These are phyloP conservation scores for Mythimna pallens DNA, from an alignment of 2,888 invertebrate genomes.

Conservation along the genomic window DNA sequence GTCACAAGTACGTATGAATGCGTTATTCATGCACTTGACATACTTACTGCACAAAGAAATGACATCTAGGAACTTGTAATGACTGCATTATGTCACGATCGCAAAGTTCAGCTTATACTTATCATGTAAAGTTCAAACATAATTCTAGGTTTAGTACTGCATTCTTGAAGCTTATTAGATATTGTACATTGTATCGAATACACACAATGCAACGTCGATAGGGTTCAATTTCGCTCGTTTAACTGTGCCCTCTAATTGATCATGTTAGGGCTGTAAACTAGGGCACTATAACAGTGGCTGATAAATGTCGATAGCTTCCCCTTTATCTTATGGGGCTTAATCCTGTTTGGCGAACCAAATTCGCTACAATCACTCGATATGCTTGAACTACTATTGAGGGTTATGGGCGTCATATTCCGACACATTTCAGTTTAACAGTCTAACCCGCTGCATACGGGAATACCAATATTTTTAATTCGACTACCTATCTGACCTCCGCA, in stretches of 20 bases:
- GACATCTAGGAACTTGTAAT: slow-evolving; percentile 64
- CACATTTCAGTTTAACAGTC: background rate
- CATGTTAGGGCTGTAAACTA: slow-evolving; percentile 28
- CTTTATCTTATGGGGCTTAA: slow-evolving; percentile 35
- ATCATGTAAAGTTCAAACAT: slow-evolving; percentile 58
- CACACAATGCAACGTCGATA: slow-evolving; percentile 8
- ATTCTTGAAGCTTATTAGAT: slow-evolving; percentile 37
- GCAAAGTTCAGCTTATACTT: slow-evolving; percentile 51
- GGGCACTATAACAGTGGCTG: slow-evolving; percentile 26
- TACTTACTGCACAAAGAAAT: slow-evolving; percentile 66
- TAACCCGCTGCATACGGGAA: background rate
- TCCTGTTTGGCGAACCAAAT: slow-evolving; percentile 30
- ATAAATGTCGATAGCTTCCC: slow-evolving; percentile 33
- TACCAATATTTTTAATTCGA: background rate
- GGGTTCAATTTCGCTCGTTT: slow-evolving; percentile 22
- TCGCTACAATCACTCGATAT: slow-evolving; percentile 2
- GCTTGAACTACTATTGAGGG: slow-evolving; percentile 11
- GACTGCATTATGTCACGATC: slow-evolving; percentile 63
- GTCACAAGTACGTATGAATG: slow-evolving; percentile 43
- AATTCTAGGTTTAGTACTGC: slow-evolving; percentile 49
- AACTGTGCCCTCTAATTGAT: slow-evolving; percentile 12
- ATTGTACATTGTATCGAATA: slow-evolving; percentile 8
- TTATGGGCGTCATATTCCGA: slow-evolving; percentile 9
- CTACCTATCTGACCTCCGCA: background rate
- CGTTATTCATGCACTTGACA: slow-evolving; percentile 72